Percentiles rank a stretch among this genome's conserved stretches.
Evolutionary conservation across 2,113 vertebrate genomes (phyloP).

Genomic region (Chloropsis hardwickii): DNA sequence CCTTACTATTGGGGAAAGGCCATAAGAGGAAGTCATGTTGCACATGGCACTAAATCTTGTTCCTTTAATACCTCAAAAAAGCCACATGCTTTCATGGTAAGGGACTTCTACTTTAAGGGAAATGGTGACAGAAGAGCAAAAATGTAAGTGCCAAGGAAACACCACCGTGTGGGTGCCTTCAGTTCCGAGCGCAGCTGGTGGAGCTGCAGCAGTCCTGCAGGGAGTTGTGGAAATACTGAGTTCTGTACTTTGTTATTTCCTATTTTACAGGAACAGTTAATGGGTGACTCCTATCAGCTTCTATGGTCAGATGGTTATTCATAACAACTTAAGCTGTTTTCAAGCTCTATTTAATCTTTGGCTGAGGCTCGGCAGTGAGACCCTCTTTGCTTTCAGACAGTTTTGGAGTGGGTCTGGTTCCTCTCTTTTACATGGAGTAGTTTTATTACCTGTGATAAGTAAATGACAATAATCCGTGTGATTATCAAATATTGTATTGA

Average conservation of each 20-base stretch:
- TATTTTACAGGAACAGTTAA: not conserved
- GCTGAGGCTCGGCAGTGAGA: not conserved
- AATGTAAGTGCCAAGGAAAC: not conserved
- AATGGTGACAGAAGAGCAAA: not conserved
- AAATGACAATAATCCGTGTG: too few relatives aligned
- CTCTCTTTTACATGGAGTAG: accelerated
- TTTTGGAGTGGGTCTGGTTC: not conserved
- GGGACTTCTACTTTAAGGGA: not conserved
- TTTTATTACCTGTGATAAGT: not conserved
- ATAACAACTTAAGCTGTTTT: not conserved
- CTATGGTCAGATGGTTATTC: not conserved
- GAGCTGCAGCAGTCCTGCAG: accelerated
- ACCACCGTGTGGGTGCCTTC: accelerated
- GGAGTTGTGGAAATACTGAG: accelerated
- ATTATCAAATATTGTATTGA: too few relatives aligned
- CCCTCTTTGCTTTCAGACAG: not conserved
- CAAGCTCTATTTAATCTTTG: not conserved
- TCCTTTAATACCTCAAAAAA: not conserved
- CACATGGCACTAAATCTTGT: not conserved
- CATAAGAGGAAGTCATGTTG: not conserved
- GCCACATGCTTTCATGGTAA: accelerated
- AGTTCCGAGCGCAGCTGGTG: accelerated
- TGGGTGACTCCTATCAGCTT: not conserved
- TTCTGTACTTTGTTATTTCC: not conserved
- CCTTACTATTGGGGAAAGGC: not conserved